phyloP scores from a whole-genome alignment of 2,888 invertebrate species.

The Drosophila neotestacea region DNA sequence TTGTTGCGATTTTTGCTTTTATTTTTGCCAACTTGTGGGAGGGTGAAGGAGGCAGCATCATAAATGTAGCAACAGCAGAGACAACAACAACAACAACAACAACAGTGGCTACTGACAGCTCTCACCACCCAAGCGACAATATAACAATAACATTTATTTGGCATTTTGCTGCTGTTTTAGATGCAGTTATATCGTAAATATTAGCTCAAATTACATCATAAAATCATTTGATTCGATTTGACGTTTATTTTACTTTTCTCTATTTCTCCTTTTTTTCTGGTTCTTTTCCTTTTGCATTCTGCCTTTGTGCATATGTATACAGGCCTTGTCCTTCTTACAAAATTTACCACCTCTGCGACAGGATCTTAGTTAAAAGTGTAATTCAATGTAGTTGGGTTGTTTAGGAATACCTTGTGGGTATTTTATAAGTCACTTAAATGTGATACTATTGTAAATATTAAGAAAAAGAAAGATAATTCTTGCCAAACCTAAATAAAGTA shows the following conservation, averaged over 20 bases:
- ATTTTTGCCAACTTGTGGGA: conserved; percentile 17
- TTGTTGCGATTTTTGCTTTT: conserved; percentile 30
- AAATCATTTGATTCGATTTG: conserved; percentile 85
- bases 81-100: conserved; percentile 38
- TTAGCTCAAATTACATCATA: conserved; percentile 85
- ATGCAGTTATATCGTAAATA: conserved; percentile 85
- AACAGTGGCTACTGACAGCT: conserved; percentile 11
- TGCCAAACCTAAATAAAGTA: no score
- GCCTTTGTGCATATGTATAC: conserved; percentile 3
- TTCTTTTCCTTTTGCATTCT: conserved; percentile 28
- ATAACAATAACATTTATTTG: conserved; percentile 85
- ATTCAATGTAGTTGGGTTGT: conserved; percentile 28
- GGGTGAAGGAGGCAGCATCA: conserved; percentile 47
- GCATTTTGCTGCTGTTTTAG: conserved; percentile 83
- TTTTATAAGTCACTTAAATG: background rate
- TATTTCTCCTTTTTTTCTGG: conserved; percentile 10
- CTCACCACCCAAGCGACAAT: conserved; percentile 82
- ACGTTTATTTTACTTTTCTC: conserved; percentile 82
- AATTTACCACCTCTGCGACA: conserved; percentile 60
- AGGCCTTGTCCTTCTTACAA: background rate
- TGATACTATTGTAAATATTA: background rate
- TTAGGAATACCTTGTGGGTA: background rate
- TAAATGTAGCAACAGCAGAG: conserved; percentile 59
- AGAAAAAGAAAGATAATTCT: no score
- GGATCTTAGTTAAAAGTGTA: conserved; percentile 27